Base-by-base conservation (phyloP, 2,113 vertebrate species). In the Elephantulus edwardii region DNA sequence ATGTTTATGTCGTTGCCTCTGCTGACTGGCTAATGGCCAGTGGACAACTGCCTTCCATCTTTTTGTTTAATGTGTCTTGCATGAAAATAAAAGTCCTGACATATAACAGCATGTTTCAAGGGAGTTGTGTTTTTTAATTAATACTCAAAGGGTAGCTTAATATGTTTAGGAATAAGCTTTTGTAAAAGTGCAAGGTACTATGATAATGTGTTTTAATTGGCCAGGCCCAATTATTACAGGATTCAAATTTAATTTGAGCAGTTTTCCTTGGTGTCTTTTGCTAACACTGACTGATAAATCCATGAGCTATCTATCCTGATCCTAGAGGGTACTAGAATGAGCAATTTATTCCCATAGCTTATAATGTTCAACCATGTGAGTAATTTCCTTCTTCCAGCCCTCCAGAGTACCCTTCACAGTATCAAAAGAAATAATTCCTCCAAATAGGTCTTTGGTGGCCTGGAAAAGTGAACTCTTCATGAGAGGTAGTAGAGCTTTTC, bases 61-160 rank as follows among this genome's bases (percentile, higher is more conserved):
- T 64, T 56, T 78, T 22, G 8, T 10, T 64, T 79, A 54, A 17
- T 16, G 17, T 46, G 78, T 38, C 75, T 82, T 7, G 28, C 50
- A 24, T 38, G 30, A 70, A 92, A 94, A 87, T 76, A 89, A 91
- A 17, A 83, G 9, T 7, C 6, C 14, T 58, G 24, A 8, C 22
- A 50, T 72, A 62, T 81, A 87, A 52, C 0, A 2, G 40, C 68
- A 5, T 54, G 28, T 88, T n/a, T 79, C 30, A 38, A 88, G 60
- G 9, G 40, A 83, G 44, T 54, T 68, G 35, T 30, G 14, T 72
- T 83, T 58, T 87, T 92, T 60, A 95, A 82, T 92, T 92, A 91
- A 74, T 83, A 26, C 46, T 83, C 58, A 64, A 71, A 89, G 42
- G 24, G 35, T 52, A 26, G 12, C 66, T 90, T 77, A 64, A 91